Conservation (phyloP, 2,113 vertebrate genomes). For the rat (Rattus norvegicus) region DNA sequence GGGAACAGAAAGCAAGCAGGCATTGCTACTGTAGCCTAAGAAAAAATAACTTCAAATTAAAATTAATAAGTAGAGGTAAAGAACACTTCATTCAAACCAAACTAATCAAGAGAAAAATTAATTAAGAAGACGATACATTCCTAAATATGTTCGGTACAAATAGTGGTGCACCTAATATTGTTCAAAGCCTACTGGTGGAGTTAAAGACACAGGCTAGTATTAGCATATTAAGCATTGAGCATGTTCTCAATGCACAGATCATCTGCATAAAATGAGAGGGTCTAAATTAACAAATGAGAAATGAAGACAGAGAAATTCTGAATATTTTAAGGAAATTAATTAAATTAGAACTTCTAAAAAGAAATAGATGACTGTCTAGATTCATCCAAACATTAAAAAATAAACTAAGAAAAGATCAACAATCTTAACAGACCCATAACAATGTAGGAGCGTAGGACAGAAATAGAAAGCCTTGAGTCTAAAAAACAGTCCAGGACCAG, state of each 20-base stretch:
- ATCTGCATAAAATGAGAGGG: neutral
- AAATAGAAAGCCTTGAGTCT: neutral
- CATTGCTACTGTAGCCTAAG: neutral
- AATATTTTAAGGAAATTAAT: neutral
- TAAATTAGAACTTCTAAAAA: neutral
- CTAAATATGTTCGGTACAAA: neutral
- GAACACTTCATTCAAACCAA: neutral
- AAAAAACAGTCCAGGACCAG: neutral
- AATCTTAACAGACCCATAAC: neutral
- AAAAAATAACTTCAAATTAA: neutral
- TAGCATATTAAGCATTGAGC: neutral
- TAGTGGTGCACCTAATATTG: neutral
- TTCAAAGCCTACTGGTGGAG: neutral
- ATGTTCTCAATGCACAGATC: neutral
- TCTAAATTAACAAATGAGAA: neutral
- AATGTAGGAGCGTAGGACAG: neutral
- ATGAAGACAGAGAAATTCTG: neutral
- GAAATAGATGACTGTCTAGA: neutral
- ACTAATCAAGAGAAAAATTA: neutral
- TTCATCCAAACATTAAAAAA: neutral
- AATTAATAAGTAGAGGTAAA: neutral
- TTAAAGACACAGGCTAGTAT: neutral
- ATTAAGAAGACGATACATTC: neutral
- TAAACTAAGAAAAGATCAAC: neutral
- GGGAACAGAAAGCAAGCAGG: neutral